phyloP scores from a whole-genome alignment of 2,797 vertebrate species.

The Delichon dasypus region DNA sequence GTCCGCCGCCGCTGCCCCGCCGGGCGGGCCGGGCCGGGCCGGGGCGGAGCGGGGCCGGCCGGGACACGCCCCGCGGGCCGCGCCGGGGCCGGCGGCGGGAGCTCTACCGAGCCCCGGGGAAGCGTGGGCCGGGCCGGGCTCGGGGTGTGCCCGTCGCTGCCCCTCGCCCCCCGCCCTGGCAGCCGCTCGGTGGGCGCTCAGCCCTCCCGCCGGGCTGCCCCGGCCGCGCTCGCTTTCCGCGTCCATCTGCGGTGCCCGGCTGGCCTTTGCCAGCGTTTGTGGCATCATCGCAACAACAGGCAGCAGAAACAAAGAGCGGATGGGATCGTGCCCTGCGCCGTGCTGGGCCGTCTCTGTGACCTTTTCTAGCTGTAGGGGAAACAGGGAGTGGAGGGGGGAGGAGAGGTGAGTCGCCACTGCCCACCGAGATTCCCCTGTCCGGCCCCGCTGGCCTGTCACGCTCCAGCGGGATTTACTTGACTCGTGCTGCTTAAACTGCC shows the following conservation, averaged over 20 bases:
- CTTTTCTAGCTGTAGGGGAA: not conserved
- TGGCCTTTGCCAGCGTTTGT: not conserved
- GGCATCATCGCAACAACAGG: not conserved
- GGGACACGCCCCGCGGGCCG: not conserved
- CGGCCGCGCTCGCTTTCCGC: not conserved
- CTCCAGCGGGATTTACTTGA: not conserved
- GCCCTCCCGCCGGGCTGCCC: not conserved
- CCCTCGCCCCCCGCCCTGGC: too few relatives aligned
- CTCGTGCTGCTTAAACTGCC: not conserved
- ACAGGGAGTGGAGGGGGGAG: not conserved
- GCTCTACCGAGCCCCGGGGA: accelerated
- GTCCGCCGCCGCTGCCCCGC: not conserved
- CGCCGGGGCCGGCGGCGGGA: not conserved
- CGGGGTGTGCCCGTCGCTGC: not conserved
- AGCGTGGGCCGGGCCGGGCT: too few relatives aligned
- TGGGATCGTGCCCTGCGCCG: accelerated
- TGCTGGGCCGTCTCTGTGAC: accelerated
- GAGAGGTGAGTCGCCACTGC: not conserved
- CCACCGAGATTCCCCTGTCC: accelerated
- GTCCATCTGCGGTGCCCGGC: accelerated
- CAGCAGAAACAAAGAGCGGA: not conserved
- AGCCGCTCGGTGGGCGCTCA: not conserved
- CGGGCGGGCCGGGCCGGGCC: not conserved
- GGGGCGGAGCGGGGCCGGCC: not conserved
- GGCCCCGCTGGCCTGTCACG: not conserved